Evolutionary conservation across 1,140 invertebrate genomes (phyloP).

Genomic region (Drosophila pectinifera): DNA sequence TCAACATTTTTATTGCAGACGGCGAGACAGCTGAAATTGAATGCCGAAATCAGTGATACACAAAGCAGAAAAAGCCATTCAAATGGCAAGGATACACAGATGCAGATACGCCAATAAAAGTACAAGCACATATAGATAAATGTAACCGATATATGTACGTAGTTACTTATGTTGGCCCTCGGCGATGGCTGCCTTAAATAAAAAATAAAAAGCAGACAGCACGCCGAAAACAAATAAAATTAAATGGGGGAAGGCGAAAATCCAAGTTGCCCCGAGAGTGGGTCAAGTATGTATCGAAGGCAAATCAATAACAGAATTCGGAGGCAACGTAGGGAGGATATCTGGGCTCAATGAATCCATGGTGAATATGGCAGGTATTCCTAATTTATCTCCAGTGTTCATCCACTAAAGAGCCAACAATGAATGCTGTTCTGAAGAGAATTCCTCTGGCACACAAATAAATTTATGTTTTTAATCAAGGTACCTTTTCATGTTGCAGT

Average conservation of each 20-base stretch:
- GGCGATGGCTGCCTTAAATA: slow-evolving; percentile 12
- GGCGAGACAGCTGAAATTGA: slow-evolving; percentile 35
- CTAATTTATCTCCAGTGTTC: not conserved
- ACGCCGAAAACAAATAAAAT: slow-evolving; percentile 61
- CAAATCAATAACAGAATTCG: slow-evolving; percentile 16
- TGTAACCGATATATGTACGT: slow-evolving; percentile 6
- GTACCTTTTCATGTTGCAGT: not conserved
- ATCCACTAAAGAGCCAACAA: not conserved
- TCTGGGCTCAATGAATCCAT: not conserved
- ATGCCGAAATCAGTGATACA: slow-evolving; percentile 34
- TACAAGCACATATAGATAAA: slow-evolving; percentile 17
- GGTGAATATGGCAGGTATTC: not conserved
- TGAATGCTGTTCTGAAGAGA: not conserved
- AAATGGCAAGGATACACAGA: slow-evolving; percentile 32
- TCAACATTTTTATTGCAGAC: slow-evolving; percentile 50
- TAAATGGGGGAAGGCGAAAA: slow-evolving; percentile 41
- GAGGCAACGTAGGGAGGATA: not conserved
- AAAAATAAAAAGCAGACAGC: slow-evolving; percentile 10
- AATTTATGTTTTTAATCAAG: slow-evolving; percentile 40
- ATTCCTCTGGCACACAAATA: not conserved
- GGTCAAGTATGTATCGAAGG: slow-evolving; percentile 20
- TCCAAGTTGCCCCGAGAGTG: slow-evolving; percentile 5
- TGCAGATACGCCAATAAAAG: slow-evolving; percentile 37
- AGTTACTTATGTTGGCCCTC: slow-evolving; percentile 4
- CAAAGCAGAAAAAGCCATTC: slow-evolving; percentile 33